Conservation (phyloP, 2,888 invertebrate genomes). For the Euclidia mi region DNA sequence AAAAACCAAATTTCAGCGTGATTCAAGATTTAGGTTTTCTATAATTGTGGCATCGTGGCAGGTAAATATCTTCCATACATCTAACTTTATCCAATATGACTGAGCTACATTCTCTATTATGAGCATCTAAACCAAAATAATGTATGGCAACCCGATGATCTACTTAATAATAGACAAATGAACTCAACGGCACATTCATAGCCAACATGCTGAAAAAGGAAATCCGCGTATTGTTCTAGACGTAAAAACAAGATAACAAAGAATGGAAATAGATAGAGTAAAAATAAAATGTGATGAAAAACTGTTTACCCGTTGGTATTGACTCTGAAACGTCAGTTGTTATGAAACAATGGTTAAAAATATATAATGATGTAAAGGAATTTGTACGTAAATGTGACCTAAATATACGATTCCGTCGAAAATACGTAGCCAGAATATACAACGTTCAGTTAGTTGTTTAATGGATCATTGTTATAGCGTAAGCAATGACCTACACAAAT, state of each 20-base stretch:
- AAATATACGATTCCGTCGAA: slow-evolving; percentile 12
- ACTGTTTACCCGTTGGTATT: slow-evolving; percentile 26
- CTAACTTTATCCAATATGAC: too few species aligned
- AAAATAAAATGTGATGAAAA: slow-evolving; percentile 21
- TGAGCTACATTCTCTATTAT: too few species aligned
- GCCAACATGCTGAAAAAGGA: too few species aligned
- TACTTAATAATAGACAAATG: too few species aligned
- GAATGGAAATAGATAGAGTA: slow-evolving; percentile 21
- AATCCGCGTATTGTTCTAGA: neutral
- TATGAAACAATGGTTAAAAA: slow-evolving; percentile 36
- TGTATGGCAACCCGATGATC: too few species aligned
- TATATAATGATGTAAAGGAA: slow-evolving; percentile 34
- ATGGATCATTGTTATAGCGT: neutral
- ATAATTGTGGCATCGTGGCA: too few species aligned
- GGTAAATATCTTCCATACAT: too few species aligned
- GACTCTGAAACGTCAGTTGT: slow-evolving; percentile 23
- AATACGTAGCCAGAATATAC: slow-evolving; percentile 1
- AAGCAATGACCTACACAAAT: neutral
- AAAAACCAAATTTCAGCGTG: too few species aligned
- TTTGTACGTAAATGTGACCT: slow-evolving; percentile 20
- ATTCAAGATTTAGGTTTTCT: too few species aligned
- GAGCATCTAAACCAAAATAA: too few species aligned
- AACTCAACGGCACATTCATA: too few species aligned
- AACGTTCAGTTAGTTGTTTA: neutral
- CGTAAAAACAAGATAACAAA: neutral